A percentile compares a stretch with the other conserved stretches of the same genome.
Conservation (phyloP, 2,113 vertebrate species). For the Lates calcarifer region DNA sequence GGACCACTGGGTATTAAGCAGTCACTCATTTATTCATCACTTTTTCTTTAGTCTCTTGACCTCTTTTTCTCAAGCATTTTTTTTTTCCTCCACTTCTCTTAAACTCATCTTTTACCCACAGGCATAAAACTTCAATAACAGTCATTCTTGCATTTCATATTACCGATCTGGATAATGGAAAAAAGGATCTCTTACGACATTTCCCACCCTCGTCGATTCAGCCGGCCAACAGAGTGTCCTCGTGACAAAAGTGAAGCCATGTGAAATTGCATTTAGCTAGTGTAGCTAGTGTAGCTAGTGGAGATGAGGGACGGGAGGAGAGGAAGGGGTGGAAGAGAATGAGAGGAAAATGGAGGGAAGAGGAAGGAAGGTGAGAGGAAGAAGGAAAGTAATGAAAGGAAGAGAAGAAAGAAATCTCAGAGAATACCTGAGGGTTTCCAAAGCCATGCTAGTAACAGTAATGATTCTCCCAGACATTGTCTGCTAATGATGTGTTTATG, state of each 20-base stretch:
- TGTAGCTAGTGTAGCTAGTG: background rate
- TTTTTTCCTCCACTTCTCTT: constrained; percentile 21
- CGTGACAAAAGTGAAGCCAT: background rate
- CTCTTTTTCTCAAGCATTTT: constrained; percentile 15
- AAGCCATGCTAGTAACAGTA: constrained; percentile 39
- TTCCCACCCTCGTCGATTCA: constrained; percentile 2
- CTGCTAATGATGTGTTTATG: constrained; percentile 60
- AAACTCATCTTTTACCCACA: constrained; percentile 17
- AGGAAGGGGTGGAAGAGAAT: background rate
- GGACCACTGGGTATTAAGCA: constrained; percentile 8
- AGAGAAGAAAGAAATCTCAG: background rate
- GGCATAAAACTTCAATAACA: constrained; percentile 5
- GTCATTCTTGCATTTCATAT: constrained; percentile 28
- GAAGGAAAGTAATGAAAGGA: background rate
- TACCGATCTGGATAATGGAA: constrained; percentile 27
- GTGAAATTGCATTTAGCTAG: background rate
- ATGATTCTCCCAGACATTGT: constrained; percentile 60
- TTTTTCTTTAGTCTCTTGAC: background rate
- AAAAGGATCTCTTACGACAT: constrained; percentile 1
- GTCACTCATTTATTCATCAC: background rate
- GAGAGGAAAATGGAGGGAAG: background rate
- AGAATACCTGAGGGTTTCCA: constrained; percentile 40
- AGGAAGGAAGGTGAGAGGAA: background rate
- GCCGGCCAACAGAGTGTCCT: background rate
- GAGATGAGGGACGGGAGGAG: background rate